These are phyloP conservation scores for Xestia c-nigrum DNA, from an alignment of 2,888 invertebrate genomes.

Conservation along the genomic window DNA sequence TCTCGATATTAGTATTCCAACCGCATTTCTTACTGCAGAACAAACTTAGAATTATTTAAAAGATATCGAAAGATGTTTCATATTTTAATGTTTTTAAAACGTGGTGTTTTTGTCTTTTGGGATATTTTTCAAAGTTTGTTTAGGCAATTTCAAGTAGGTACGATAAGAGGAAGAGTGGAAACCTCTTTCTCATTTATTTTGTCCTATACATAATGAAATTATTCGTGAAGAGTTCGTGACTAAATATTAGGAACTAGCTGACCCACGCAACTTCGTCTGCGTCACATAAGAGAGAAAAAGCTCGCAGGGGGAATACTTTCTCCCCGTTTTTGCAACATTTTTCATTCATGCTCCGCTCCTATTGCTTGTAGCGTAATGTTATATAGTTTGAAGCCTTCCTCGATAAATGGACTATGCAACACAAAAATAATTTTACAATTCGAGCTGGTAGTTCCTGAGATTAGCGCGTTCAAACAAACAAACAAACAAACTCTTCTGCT, in stretches of 20 bases:
- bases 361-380: too few species aligned
- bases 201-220: background rate
- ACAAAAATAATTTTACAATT: too few species aligned
- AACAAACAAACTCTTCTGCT: too few species aligned
- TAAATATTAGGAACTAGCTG: background rate
- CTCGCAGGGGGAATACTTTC: too few species aligned
- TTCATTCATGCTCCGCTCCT: too few species aligned
- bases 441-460: too few species aligned
- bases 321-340: too few species aligned
- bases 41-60: slow-evolving; percentile 41
- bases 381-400: too few species aligned
- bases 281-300: too few species aligned
- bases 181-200: background rate
- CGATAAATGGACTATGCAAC: too few species aligned
- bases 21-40: slow-evolving; percentile 32
- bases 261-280: too few species aligned
- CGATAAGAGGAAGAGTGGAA: background rate
- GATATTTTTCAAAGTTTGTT: background rate
- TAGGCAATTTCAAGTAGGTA: background rate
- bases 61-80: slow-evolving; percentile 26
- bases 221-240: background rate
- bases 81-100: slow-evolving; percentile 21
- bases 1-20: slow-evolving; percentile 46
- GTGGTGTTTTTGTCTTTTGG: background rate
- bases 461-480: too few species aligned